phyloP scores from a whole-genome alignment of 2,888 invertebrate genomes.

The Micoletzkya japonica region DNA sequence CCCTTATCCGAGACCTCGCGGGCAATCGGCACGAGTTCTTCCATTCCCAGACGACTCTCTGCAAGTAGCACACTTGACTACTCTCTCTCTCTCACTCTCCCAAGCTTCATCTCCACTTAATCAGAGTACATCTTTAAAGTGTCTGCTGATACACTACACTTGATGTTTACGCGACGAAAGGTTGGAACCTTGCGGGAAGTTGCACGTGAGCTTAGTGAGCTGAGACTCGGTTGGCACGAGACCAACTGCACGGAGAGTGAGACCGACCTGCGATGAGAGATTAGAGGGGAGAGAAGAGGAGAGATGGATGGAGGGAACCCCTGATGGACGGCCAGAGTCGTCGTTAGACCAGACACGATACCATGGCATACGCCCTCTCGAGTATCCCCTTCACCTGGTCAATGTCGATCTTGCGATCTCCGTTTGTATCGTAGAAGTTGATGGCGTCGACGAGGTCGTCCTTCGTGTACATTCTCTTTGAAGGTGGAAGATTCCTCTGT shows the following conservation, averaged over 20 bases:
- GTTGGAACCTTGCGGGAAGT: not conserved
- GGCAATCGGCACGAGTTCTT: slow-evolving; percentile 25
- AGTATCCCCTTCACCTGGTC: too few species aligned
- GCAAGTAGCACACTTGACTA: not conserved
- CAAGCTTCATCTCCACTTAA: not conserved
- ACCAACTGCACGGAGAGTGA: slow-evolving; percentile 12
- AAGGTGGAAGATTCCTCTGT: too few species aligned
- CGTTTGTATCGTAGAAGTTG: slow-evolving; percentile 24
- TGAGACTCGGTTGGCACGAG: slow-evolving; percentile 24
- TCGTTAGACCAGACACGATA: too few species aligned
- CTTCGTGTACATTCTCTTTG: slow-evolving; percentile 14
- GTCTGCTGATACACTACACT: not conserved
- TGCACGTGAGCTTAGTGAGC: slow-evolving; percentile 2
- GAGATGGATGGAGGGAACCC: not conserved
- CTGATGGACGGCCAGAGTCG: too few species aligned
- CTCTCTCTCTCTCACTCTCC: not conserved
- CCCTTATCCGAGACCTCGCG: slow-evolving; percentile 2
- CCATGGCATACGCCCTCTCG: too few species aligned
- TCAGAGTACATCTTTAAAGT: not conserved
- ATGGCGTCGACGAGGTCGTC: slow-evolving; percentile 23
- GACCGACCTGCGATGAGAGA: slow-evolving; percentile 10
- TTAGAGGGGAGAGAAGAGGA: not conserved
- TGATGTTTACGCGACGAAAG: not conserved
- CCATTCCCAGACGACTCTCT: slow-evolving; percentile 19
- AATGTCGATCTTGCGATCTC: slow-evolving; percentile 11